These are phyloP conservation scores for Heliocidaris erythrogramma DNA, from an alignment of 35 echinoderm and acorn worm species.

Conservation along the genomic window DNA sequence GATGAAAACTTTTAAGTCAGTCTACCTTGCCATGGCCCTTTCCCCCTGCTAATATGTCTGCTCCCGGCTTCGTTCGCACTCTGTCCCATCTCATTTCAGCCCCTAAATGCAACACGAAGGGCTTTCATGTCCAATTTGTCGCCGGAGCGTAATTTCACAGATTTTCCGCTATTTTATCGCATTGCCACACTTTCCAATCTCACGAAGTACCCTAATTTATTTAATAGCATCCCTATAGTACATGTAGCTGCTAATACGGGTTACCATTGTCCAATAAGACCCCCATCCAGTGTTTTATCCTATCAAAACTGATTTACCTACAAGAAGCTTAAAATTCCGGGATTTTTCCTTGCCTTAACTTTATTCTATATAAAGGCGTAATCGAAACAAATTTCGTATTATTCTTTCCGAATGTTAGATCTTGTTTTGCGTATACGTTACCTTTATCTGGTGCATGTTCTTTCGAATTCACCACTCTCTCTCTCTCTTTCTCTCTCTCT, in stretches of 20 bases:
- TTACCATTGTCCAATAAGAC: background rate
- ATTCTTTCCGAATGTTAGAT: background rate
- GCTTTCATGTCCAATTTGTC: conserved; percentile 4
- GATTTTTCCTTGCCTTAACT: background rate
- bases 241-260: background rate
- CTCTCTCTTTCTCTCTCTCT: background rate
- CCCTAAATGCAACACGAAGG: background rate
- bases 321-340: background rate
- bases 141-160: background rate
- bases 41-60: background rate
- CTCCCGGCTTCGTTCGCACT: background rate
- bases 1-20: background rate
- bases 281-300: background rate
- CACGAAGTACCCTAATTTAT: background rate
- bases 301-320: background rate
- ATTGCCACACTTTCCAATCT: background rate
- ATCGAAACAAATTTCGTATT: background rate
- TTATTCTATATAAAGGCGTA: background rate
- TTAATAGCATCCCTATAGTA: background rate
- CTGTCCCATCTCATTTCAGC: background rate
- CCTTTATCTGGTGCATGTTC: too few species aligned
- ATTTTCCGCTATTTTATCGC: background rate
- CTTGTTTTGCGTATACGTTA: too few species aligned
- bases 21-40: background rate
- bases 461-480: background rate